These are phyloP conservation scores for Diploscapter pachys DNA, from an alignment of 1,140 invertebrate species.

Conservation along the genomic window DNA sequence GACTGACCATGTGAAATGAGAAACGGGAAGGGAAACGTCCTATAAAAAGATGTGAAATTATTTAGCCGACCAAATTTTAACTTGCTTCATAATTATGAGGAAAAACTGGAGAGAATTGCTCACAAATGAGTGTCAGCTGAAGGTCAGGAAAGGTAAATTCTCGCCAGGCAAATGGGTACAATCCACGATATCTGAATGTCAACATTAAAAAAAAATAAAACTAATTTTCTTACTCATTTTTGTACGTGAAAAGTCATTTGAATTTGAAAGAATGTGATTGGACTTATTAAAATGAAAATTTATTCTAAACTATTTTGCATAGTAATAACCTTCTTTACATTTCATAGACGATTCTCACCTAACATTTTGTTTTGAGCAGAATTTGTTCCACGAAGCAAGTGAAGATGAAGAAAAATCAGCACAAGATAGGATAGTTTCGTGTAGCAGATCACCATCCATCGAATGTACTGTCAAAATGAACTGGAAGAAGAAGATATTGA, in stretches of 20 bases:
- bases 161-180: constrained; percentile 27
- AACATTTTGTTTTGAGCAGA: constrained; percentile 10
- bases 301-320: no score
- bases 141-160: constrained; percentile 8
- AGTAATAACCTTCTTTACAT: no score
- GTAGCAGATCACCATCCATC: constrained; percentile 69
- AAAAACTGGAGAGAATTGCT: constrained; percentile 83
- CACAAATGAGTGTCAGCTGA: constrained; percentile 67
- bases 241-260: no score
- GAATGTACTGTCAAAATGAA: constrained; percentile 62
- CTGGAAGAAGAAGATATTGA: constrained; percentile 8
- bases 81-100: constrained; percentile 75
- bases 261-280: no score
- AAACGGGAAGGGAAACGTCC: constrained; percentile 79
- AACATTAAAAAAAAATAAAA: no score
- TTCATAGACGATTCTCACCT: constrained; percentile 3
- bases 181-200: constrained; percentile 34
- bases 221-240: no score
- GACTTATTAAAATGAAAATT: no score
- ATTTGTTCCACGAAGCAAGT: constrained; percentile 63
- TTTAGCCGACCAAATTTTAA: no score
- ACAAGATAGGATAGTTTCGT: constrained; percentile 77
- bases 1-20: constrained; percentile 80
- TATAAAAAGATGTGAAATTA: no score
- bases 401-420: constrained; percentile 78